phyloP scores from a whole-genome alignment of 1,140 invertebrate genomes.

The Marisa cornuarietis region DNA sequence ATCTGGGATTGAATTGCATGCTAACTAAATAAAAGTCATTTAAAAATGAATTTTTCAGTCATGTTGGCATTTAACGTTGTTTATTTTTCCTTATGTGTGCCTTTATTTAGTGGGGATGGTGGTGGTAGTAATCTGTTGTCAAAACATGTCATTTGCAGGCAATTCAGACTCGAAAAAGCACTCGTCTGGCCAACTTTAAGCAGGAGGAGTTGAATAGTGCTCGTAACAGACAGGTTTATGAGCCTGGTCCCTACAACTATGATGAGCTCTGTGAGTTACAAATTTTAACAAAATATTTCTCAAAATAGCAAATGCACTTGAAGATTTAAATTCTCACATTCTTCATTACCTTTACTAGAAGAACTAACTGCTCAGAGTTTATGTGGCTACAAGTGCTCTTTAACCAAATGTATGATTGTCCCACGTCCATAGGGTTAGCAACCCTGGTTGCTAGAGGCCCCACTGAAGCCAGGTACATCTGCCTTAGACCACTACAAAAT shows the following conservation, averaged over 20 bases:
- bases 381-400: too few species aligned
- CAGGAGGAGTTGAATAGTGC: not conserved
- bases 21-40: not conserved
- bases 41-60: not conserved
- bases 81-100: not conserved
- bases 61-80: not conserved
- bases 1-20: not conserved
- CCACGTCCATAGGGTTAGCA: too few species aligned
- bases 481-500: too few species aligned
- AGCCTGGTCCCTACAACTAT: conserved; percentile 10
- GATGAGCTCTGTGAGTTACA: conserved; percentile 14
- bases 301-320: too few species aligned
- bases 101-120: not conserved
- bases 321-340: too few species aligned
- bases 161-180: conserved; percentile 1
- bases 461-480: too few species aligned
- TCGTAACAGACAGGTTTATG: conserved; percentile 3
- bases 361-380: too few species aligned
- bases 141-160: not conserved
- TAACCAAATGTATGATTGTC: too few species aligned
- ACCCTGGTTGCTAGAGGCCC: too few species aligned
- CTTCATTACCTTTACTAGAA: too few species aligned
- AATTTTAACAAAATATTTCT: not conserved
- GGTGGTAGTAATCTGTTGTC: too few species aligned
- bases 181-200: conserved; percentile 6